Percentiles rank a stretch among this genome's conserved stretches.
Conservation (phyloP, 2,113 vertebrate genomes). For the Burhinus oedicnemus region DNA sequence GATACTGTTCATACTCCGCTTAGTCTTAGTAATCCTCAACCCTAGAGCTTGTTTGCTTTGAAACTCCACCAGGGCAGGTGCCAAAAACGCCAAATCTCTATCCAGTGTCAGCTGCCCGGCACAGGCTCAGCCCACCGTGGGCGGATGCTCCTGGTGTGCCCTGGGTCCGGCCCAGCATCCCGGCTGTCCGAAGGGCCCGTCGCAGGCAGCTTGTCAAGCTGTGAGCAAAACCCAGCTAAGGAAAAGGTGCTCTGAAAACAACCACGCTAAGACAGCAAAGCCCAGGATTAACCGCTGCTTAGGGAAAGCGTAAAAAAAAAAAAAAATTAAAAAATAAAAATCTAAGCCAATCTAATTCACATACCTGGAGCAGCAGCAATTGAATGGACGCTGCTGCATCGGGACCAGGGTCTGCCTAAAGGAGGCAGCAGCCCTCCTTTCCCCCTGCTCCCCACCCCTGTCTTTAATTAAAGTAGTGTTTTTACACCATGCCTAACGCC, state of each 20-base stretch:
- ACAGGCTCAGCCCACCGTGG: fast-evolving
- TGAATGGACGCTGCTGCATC: not conserved
- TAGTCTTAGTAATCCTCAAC: not conserved
- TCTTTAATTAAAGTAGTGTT: not conserved
- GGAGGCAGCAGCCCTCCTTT: not conserved
- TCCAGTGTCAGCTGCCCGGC: fast-evolving
- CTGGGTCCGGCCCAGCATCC: not conserved
- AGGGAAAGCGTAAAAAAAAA: not conserved
- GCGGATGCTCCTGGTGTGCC: fast-evolving
- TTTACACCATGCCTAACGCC: not conserved
- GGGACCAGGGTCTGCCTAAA: not conserved
- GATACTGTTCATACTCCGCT: not conserved
- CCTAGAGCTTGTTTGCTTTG: not conserved
- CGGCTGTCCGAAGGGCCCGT: fast-evolving
- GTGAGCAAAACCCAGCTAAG: not conserved
- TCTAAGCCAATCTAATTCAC: not conserved
- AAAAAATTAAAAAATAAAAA: not conserved
- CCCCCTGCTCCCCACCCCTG: not conserved
- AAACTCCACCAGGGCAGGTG: not conserved
- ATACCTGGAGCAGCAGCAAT: not conserved
- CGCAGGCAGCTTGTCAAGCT: fast-evolving
- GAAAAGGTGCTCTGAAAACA: not conserved
- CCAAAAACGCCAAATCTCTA: not conserved
- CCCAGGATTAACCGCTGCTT: not conserved
- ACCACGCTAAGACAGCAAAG: not conserved